Evolutionary conservation across 2,113 vertebrate species (phyloP).

Genomic region (Channa argus): DNA sequence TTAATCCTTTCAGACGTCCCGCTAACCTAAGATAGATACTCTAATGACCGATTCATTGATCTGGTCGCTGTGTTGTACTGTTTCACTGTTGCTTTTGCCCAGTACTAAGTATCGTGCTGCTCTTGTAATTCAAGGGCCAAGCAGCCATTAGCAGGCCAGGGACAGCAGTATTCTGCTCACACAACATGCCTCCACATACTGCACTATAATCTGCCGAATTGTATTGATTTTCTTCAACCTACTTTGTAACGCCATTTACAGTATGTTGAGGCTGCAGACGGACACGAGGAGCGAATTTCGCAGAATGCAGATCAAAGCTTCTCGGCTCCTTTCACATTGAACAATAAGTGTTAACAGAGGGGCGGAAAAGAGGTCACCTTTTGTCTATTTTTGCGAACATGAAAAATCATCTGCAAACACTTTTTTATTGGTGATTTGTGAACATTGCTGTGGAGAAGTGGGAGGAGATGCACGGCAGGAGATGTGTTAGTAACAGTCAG

Average conservation of each 20-base stretch:
- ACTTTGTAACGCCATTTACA: slow-evolving; percentile 47
- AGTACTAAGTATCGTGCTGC: not conserved
- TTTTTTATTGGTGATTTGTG: not conserved
- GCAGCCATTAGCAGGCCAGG: slow-evolving; percentile 46
- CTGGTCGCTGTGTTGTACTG: not conserved
- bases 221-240: slow-evolving; percentile 53
- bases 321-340: not conserved
- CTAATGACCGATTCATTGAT: slow-evolving; percentile 34
- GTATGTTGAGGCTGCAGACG: slow-evolving; percentile 23
- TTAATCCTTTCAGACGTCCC: not conserved
- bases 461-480: slow-evolving; percentile 20
- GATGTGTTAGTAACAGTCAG: slow-evolving; percentile 30
- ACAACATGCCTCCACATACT: slow-evolving; percentile 2
- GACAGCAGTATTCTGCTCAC: slow-evolving; percentile 34
- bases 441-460: slow-evolving; percentile 5
- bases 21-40: not conserved
- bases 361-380: not conserved
- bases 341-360: slow-evolving; percentile 3
- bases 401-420: slow-evolving; percentile 1
- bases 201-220: slow-evolving; percentile 50
- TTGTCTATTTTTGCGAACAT: not conserved
- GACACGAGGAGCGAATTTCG: slow-evolving; percentile 42
- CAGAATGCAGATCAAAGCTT: slow-evolving; percentile 40
- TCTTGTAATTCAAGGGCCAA: slow-evolving; percentile 28
- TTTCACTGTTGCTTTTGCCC: slow-evolving; percentile 7